Conservation (phyloP, 2,888 invertebrate genomes). For the Auanema sp. region DNA sequence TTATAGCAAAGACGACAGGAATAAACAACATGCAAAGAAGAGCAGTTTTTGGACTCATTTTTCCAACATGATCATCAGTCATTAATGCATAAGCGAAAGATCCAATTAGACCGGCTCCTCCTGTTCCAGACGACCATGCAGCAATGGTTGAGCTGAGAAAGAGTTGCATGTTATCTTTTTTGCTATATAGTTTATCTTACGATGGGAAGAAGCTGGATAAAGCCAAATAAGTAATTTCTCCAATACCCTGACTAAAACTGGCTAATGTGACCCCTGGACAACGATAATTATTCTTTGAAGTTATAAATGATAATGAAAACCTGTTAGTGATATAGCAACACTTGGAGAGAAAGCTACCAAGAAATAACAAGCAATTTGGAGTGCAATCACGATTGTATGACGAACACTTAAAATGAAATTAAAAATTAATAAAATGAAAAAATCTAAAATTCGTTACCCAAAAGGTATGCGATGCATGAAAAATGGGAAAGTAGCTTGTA, state of each 20-base stretch:
- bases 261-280: conserved; percentile 72
- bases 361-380: conserved; percentile 56
- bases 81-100: conserved; percentile 69
- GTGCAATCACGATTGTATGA: conserved; percentile 46
- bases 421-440: neutral
- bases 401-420: conserved; percentile 44
- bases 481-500: conserved; percentile 78
- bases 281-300: too few relatives aligned
- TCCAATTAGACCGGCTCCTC: conserved; percentile 77
- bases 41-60: conserved; percentile 65
- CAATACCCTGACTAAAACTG: conserved; percentile 78
- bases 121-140: conserved; percentile 82
- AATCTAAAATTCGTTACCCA: conserved; percentile 50
- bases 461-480: conserved; percentile 67
- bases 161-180: neutral
- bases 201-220: conserved; percentile 70
- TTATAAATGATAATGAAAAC: conserved; percentile 33
- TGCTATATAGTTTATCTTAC: conserved; percentile 2
- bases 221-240: conserved; percentile 78
- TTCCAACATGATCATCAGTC: conserved; percentile 70
- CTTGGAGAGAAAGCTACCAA: conserved; percentile 57
- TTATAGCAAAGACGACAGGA: conserved; percentile 73
- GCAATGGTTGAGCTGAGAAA: conserved; percentile 76
- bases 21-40: conserved; percentile 76
- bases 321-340: conserved; percentile 60